Conservation (phyloP, 1,140 invertebrate species). For the Ceratitis capitata region DNA sequence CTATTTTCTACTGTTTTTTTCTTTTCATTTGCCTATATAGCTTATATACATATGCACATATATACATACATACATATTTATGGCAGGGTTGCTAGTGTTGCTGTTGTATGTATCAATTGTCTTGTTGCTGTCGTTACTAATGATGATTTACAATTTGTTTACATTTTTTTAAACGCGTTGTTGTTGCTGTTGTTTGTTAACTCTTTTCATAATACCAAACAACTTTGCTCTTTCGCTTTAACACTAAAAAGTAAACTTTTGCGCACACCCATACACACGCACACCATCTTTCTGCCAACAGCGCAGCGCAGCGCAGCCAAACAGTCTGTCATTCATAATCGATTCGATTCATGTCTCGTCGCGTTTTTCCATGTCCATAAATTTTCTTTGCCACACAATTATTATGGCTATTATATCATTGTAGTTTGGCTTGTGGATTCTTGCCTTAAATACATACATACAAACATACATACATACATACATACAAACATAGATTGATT, state of each 20-base stretch:
- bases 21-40: background rate
- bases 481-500: too few species aligned
- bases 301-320: background rate
- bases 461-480: too few species aligned
- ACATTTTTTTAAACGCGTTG: constrained; percentile 25
- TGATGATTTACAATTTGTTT: constrained; percentile 43
- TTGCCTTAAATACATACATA: too few species aligned
- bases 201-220: background rate
- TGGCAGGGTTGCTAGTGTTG: background rate
- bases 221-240: background rate
- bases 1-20: background rate
- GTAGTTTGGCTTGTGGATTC: background rate
- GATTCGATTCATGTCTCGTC: constrained; percentile 26
- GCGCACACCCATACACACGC: background rate
- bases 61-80: too few species aligned
- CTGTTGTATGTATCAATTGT: background rate
- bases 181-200: constrained; percentile 11
- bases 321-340: constrained; percentile 7
- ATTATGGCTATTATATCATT: constrained; percentile 15
- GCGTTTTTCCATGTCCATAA: constrained; percentile 20
- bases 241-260: too few species aligned
- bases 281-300: background rate
- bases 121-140: constrained; percentile 12
- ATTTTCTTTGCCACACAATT: constrained; percentile 17
- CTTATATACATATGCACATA: too few species aligned